A percentile compares a stretch with the other conserved stretches of the same genome.
phyloP scores from a whole-genome alignment of 2,797 vertebrate species.

The Fistularia commersonii region DNA sequence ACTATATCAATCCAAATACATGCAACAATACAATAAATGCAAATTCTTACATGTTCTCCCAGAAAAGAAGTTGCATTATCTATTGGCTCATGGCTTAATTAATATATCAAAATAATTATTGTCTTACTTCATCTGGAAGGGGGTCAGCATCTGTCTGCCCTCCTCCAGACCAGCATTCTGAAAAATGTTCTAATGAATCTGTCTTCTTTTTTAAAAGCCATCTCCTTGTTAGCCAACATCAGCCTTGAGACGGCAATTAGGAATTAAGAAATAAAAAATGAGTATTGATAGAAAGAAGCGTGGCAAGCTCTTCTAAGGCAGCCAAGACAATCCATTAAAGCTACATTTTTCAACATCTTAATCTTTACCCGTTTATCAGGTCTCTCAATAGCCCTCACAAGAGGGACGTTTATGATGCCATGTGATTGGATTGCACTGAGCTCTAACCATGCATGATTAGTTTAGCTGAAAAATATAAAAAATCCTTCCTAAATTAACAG shows the following conservation, averaged over 20 bases:
- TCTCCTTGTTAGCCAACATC: conserved; percentile 75
- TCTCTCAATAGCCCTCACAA: conserved; percentile 60
- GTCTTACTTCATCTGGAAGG: conserved; percentile 22
- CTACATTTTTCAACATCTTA: conserved; percentile 70
- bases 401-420: conserved; percentile 65
- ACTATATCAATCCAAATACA: conserved; percentile 88
- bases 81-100: neutral
- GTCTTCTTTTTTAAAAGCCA: conserved; percentile 29
- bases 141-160: conserved; percentile 71
- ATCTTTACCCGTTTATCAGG: conserved; percentile 75
- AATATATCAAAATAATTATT: neutral
- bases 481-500: conserved; percentile 72
- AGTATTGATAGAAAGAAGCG: conserved; percentile 58
- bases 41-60: conserved; percentile 20
- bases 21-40: too few species aligned
- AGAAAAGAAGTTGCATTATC: too few species aligned
- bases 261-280: conserved; percentile 65
- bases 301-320: conserved; percentile 65
- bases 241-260: conserved; percentile 62
- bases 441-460: conserved; percentile 74
- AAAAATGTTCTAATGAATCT: neutral
- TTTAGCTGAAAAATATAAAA: conserved; percentile 81
- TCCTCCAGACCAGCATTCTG: conserved; percentile 65
- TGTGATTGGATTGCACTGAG: conserved; percentile 77
- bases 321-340: conserved; percentile 74